Evolutionary conservation across 2,888 invertebrate genomes (phyloP).

Genomic region (Eupithecia pulchellata): DNA sequence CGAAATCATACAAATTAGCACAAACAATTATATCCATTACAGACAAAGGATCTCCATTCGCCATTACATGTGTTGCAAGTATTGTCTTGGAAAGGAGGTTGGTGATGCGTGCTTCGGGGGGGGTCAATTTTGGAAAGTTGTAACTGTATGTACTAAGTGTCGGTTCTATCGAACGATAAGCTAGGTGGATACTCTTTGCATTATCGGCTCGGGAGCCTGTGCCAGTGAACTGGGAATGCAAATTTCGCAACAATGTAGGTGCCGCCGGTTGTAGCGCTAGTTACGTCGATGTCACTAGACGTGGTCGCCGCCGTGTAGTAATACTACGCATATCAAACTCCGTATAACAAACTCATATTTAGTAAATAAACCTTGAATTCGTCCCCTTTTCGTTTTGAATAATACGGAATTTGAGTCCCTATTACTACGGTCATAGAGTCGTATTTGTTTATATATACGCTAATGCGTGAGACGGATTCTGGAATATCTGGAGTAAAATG

Average conservation of each 20-base stretch:
- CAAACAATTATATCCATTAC: conserved; percentile 10
- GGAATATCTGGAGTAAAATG: conserved; percentile 35
- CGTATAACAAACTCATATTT: conserved; percentile 15
- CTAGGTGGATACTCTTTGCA: conserved; percentile 12
- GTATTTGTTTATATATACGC: conserved; percentile 16
- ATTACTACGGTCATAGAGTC: neutral
- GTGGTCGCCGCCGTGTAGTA: conserved; percentile 25
- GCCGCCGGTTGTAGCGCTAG: conserved; percentile 32
- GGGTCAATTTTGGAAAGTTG: conserved; percentile 23
- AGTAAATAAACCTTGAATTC: conserved; percentile 23
- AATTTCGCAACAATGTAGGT: conserved; percentile 53
- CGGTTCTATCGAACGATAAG: conserved; percentile 16
- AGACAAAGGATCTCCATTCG: conserved; percentile 26
- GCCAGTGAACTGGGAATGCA: conserved; percentile 52
- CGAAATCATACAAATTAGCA: conserved; percentile 14
- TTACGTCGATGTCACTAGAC: conserved; percentile 24
- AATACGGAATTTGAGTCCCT: neutral
- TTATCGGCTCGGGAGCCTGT: conserved; percentile 44
- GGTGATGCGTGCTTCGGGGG: conserved; percentile 25
- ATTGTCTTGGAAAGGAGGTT: conserved; percentile 26
- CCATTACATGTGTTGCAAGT: conserved; percentile 28
- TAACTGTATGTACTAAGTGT: neutral
- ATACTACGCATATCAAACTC: conserved; percentile 26
- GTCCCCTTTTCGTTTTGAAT: conserved; percentile 15
- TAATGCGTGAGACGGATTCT: conserved; percentile 32